These are phyloP conservation scores for Crematogaster levior DNA, from an alignment of 2,888 invertebrate genomes.

Conservation along the genomic window DNA sequence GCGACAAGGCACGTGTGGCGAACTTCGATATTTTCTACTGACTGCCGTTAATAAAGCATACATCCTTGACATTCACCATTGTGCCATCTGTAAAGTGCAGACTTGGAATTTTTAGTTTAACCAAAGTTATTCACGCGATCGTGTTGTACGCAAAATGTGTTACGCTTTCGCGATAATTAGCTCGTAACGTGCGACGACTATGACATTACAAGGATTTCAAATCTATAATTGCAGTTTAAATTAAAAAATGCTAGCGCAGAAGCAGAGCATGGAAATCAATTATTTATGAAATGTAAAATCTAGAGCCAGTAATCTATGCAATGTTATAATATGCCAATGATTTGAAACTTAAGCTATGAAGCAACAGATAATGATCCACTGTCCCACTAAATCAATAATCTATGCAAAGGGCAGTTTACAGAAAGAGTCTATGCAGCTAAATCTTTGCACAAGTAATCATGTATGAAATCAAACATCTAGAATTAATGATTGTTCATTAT, in stretches of 20 bases:
- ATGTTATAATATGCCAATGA: background rate
- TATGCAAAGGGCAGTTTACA: background rate
- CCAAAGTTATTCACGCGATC: background rate
- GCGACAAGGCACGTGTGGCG: slow-evolving; percentile 40
- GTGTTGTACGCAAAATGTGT: background rate
- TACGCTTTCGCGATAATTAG: background rate
- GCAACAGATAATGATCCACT: slow-evolving; percentile 11
- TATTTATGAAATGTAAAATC: slow-evolving; percentile 13
- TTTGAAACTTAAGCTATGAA: background rate
- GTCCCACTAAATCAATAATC: slow-evolving; percentile 19
- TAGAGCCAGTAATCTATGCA: background rate
- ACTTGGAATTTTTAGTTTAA: slow-evolving; percentile 17
- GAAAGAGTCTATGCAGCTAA: background rate
- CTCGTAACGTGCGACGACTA: background rate
- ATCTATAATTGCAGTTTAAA: background rate
- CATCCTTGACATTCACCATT: slow-evolving; percentile 64
- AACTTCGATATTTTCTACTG: slow-evolving; percentile 63
- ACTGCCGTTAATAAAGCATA: slow-evolving; percentile 37
- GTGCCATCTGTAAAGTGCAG: slow-evolving; percentile 16
- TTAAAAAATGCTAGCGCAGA: background rate
- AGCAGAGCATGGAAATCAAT: background rate
- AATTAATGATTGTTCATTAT: background rate
- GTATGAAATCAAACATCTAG: slow-evolving; percentile 20
- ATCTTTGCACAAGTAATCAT: background rate
- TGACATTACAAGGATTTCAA: background rate